Base-by-base conservation (phyloP, 1,140 invertebrate species). In the Zaprionus inermis region DNA sequence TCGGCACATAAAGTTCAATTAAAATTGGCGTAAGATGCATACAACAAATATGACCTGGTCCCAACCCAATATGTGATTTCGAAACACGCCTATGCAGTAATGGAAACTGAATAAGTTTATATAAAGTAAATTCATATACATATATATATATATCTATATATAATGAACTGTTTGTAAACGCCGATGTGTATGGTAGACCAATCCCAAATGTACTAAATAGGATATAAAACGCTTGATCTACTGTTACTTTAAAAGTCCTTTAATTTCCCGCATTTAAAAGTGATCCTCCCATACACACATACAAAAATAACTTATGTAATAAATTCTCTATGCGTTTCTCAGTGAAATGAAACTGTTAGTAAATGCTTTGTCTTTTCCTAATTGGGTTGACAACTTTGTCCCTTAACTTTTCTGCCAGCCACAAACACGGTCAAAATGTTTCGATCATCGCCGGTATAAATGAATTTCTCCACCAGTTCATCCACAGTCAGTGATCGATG, bases 361-460 rank as follows among this genome's bases (percentile, higher is more conserved):
- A 66, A 46, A 56, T 7, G n/a, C 18, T 92, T 16, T 52, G 2
- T n/a, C 22, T n/a, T 63, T 52, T 32, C 22, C 41, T 54, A 9
- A 12, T 54, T 16, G n/a, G 7, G 30, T 30, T n/a, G 20, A 12
- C 14, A 60, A 44, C 18, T 77, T 69, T n/a, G 10, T 14, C 68
- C 60, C 58, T 72, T 95, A 14, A 96, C 94, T 78, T 93, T 91
- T 73, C 92, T 92, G 18, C 97, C 97, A 64, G 94, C 94, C 28
- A 98, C 95, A 93, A 94, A 98, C 9, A 98, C 96, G 83, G 95
- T 91, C 2, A 89, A 56, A 54, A 98, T 96, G 92, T 98, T 98
- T 68, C 97, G 94, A 92, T 98, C 96, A 93, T 98, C 97, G 1
- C 97, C 97, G 38, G 95, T 92, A 81, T 95, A 97, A 70, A 98